Percentiles rank a stretch among this genome's conserved stretches.
Evolutionary conservation across 2,888 invertebrate species (phyloP).

Genomic region (Hypomecis atomaria): DNA sequence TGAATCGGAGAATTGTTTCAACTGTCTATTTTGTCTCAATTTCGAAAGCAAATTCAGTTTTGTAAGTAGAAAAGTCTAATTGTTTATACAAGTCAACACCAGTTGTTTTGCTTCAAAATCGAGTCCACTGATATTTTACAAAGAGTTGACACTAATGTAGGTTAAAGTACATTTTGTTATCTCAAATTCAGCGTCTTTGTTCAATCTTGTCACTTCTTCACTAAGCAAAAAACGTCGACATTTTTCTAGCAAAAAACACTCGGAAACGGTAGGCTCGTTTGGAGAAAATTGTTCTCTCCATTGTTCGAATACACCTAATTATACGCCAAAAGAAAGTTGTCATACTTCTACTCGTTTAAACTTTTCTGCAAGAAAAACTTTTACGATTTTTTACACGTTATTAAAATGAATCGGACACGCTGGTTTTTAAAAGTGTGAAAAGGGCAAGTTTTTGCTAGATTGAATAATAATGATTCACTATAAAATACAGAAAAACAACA

Average conservation of each 20-base stretch:
- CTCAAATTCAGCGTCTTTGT: slow-evolving; percentile 10
- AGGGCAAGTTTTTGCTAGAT: too few species aligned
- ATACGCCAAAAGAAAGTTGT: slow-evolving; percentile 31
- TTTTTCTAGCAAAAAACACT: slow-evolving; percentile 20
- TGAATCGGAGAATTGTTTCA: too few species aligned
- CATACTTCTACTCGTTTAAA: slow-evolving; percentile 25
- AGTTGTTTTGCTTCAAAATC: too few species aligned
- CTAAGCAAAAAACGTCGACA: slow-evolving; percentile 8
- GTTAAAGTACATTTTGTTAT: slow-evolving; percentile 11
- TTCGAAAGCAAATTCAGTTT: too few species aligned
- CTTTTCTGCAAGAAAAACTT: slow-evolving; percentile 32
- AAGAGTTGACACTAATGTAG: not conserved
- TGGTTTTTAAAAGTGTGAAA: slow-evolving; percentile 19
- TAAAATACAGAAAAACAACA: too few species aligned
- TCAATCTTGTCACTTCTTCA: slow-evolving; percentile 12
- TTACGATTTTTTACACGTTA: slow-evolving; percentile 40
- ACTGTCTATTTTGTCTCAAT: too few species aligned
- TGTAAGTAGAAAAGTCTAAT: too few species aligned
- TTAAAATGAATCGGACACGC: slow-evolving; percentile 37
- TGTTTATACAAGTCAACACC: too few species aligned
- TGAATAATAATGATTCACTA: too few species aligned
- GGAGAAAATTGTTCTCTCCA: slow-evolving; percentile 18
- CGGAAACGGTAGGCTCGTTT: slow-evolving; percentile 7
- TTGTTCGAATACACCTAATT: slow-evolving; percentile 33
- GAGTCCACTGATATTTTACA: not conserved